These are phyloP conservation scores for Delia radicum DNA, from an alignment of 1,140 invertebrate genomes.

Conservation along the genomic window DNA sequence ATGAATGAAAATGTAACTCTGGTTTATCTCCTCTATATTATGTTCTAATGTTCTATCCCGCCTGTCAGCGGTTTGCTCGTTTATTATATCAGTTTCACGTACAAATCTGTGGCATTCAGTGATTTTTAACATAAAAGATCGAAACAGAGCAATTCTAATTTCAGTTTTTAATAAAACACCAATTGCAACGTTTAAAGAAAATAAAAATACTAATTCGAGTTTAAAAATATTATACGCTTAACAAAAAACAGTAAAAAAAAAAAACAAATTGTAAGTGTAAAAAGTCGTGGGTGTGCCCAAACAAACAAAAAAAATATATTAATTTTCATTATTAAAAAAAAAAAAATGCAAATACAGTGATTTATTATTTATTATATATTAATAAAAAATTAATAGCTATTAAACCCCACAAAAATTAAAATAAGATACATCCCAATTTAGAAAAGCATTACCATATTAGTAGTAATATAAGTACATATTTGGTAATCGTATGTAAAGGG, in stretches of 20 bases:
- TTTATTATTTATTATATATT: no score
- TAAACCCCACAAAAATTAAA: no score
- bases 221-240: background rate
- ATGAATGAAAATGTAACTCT: background rate
- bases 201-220: background rate
- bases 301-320: background rate
- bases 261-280: background rate
- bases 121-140: conserved; percentile 47
- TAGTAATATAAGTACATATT: no score
- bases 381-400: no score
- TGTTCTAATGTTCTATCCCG: background rate
- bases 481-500: no score
- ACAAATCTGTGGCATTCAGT: conserved; percentile 48
- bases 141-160: conserved; percentile 42
- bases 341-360: no score
- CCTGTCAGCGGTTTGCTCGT: background rate
- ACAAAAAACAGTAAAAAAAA: background rate
- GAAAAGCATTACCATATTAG: no score
- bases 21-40: background rate
- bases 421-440: no score
- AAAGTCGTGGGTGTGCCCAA: background rate
- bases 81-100: background rate
- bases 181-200: conserved; percentile 35
- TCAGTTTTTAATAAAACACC: conserved; percentile 45
- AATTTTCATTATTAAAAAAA: no score